Conservation (phyloP, 1,140 invertebrate genomes). For the Papilio polyxenes region DNA sequence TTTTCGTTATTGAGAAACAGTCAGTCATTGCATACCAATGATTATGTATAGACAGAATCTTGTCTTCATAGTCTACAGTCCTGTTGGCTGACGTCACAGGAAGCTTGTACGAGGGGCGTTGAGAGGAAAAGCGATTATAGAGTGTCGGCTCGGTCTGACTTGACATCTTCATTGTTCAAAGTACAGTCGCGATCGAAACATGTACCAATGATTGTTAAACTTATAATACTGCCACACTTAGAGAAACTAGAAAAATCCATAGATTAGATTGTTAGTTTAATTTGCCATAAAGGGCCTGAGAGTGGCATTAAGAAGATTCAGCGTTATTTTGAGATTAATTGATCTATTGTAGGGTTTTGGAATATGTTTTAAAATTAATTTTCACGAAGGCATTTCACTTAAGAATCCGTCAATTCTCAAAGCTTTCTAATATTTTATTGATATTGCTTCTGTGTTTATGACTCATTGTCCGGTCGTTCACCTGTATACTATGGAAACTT, state of each 20-base stretch:
- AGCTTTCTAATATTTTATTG: constrained; percentile 7
- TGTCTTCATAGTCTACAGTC: background rate
- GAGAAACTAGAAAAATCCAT: no score
- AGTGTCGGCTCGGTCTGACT: background rate
- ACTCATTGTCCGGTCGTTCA: background rate
- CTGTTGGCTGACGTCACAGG: background rate
- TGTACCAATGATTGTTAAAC: background rate
- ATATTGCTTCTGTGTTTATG: background rate
- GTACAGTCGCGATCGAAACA: background rate
- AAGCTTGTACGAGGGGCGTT: constrained; percentile 8
- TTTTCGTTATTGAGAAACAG: background rate
- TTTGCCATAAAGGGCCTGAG: no score
- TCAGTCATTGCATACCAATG: background rate
- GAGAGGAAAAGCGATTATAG: constrained; percentile 28
- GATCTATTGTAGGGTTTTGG: no score
- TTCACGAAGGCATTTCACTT: background rate
- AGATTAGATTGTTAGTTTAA: no score
- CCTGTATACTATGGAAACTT: background rate
- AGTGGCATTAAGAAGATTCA: no score
- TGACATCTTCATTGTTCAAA: constrained; percentile 18
- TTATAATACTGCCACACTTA: no score
- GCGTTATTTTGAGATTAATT: no score
- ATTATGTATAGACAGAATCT: background rate
- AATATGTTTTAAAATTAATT: background rate
- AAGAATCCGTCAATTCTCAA: background rate